phyloP scores from a whole-genome alignment of 1,140 invertebrate species.

The Apis cerana region DNA sequence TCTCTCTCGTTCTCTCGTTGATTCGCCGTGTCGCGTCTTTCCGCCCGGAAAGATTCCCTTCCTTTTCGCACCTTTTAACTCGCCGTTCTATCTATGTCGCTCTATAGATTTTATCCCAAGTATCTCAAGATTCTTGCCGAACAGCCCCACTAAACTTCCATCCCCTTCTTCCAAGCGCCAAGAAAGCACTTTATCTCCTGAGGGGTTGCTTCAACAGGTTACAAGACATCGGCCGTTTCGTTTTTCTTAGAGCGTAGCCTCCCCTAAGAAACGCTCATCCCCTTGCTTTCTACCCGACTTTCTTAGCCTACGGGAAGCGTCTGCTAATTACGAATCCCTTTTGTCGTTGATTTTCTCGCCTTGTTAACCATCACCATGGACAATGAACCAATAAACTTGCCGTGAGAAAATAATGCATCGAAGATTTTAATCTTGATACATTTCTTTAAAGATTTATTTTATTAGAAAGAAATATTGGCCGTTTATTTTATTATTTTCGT shows the following conservation, averaged over 20 bases:
- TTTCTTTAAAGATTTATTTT: not conserved
- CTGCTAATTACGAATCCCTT: conserved; percentile 28
- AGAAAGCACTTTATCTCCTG: conserved; percentile 76
- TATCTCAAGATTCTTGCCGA: conserved; percentile 50
- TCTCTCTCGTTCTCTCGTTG: conserved; percentile 33
- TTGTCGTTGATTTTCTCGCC: conserved; percentile 8
- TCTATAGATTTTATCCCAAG: conserved; percentile 52
- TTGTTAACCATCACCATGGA: conserved; percentile 35
- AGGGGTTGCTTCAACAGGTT: conserved; percentile 75
- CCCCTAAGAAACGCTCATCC: conserved; percentile 24
- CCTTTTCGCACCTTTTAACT: conserved; percentile 25
- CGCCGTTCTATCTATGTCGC: conserved; percentile 30
- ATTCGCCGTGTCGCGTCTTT: conserved; percentile 57
- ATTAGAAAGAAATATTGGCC: not conserved
- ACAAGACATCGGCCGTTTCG: conserved; percentile 55
- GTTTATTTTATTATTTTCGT: not conserved
- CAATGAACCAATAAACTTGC: conserved; percentile 12
- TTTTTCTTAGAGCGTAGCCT: conserved; percentile 49
- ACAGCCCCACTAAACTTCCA: conserved; percentile 23
- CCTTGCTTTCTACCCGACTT: conserved; percentile 3
- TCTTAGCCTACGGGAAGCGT: conserved; percentile 34
- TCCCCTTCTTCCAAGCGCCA: conserved; percentile 51
- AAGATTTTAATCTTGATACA: not conserved
- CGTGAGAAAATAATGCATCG: not conserved
- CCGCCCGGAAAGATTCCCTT: conserved; percentile 54